A percentile compares a stretch with the other conserved stretches of the same genome.
These are phyloP conservation scores for Cavia porcellus DNA, from an alignment of 2,113 vertebrate species.

Conservation along the genomic window DNA sequence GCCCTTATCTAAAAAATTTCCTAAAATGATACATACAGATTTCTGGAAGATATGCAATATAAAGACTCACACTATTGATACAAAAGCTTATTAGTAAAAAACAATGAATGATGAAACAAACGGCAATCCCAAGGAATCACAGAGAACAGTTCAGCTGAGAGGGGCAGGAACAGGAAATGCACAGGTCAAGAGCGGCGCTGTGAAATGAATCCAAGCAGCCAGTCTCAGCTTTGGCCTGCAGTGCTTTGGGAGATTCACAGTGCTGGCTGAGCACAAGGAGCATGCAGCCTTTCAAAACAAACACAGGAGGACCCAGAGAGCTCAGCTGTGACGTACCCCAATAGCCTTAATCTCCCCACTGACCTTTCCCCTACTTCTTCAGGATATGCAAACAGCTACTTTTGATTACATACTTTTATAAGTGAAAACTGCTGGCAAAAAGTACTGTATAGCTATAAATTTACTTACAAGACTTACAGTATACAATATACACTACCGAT, in stretches of 20 bases:
- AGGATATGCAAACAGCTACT: background rate
- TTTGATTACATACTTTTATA: background rate
- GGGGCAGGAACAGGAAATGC: background rate
- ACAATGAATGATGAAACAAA: background rate
- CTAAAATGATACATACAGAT: conserved; percentile 29
- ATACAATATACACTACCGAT: background rate
- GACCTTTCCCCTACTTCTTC: background rate
- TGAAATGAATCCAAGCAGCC: background rate
- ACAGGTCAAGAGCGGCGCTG: background rate
- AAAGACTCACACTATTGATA: background rate
- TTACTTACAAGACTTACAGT: background rate
- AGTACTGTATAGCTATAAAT: background rate
- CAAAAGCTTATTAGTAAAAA: background rate
- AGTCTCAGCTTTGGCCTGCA: background rate
- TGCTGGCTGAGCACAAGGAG: background rate
- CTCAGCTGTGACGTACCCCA: background rate
- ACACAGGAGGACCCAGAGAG: background rate
- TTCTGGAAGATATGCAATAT: background rate
- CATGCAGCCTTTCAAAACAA: background rate
- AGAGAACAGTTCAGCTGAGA: background rate
- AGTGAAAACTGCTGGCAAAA: background rate
- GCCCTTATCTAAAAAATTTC: conserved; percentile 4
- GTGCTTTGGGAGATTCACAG: background rate
- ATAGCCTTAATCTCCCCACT: background rate
- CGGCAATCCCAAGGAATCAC: background rate